Evolutionary conservation across 2,797 vertebrate genomes (phyloP).

Genomic region (Crax fasciolata): DNA sequence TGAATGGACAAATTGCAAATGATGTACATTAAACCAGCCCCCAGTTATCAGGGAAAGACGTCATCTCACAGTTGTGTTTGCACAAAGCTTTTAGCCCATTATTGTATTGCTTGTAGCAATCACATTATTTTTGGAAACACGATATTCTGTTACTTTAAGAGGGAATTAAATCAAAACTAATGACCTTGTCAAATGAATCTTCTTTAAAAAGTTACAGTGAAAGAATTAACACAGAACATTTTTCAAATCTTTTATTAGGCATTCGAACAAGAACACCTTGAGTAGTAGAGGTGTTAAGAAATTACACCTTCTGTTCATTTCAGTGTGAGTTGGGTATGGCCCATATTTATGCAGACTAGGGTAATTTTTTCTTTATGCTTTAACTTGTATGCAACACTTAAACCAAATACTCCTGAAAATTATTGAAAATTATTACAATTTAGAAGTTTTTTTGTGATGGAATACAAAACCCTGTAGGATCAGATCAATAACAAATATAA

Average conservation of each 20-base stretch:
- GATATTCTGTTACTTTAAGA: constrained; percentile 4
- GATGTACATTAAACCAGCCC: constrained; percentile 18
- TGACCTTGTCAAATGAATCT: neutral
- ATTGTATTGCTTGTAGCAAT: constrained; percentile 22
- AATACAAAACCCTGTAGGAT: neutral
- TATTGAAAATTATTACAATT: neutral
- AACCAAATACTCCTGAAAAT: neutral
- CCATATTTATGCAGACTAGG: neutral
- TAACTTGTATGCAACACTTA: neutral
- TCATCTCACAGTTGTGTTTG: neutral
- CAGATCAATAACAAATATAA: neutral
- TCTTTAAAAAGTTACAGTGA: neutral
- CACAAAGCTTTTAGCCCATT: constrained; percentile 15
- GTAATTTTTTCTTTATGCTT: neutral
- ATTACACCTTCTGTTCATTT: neutral
- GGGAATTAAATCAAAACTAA: constrained; percentile 22
- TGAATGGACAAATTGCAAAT: constrained; percentile 42
- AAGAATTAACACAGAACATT: neutral
- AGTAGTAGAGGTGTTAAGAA: neutral
- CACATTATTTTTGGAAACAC: constrained; percentile 27
- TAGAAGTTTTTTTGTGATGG: neutral
- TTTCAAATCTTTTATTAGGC: neutral
- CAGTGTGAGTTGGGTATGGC: neutral
- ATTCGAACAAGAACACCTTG: neutral
- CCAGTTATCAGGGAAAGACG: neutral